Percentiles rank a stretch among this genome's conserved stretches.
Evolutionary conservation across 1,140 invertebrate species (phyloP).

Genomic region (Geopemphigus sp.): DNA sequence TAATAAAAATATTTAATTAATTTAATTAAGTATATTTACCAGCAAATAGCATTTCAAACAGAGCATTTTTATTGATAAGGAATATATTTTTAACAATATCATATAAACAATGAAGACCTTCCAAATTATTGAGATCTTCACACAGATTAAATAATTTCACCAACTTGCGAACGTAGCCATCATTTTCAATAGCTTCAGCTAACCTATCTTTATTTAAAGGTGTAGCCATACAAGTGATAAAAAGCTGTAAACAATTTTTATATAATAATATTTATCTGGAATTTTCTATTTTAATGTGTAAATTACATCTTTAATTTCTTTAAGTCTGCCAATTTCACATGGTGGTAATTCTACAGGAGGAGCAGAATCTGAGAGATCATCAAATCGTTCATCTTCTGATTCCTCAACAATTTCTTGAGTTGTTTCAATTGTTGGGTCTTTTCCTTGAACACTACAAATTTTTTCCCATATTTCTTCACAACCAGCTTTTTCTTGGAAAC

Average conservation of each 20-base stretch:
- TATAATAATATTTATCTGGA: background rate
- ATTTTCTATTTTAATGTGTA: background rate
- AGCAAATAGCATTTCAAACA: slow-evolving; percentile 97
- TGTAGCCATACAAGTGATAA: slow-evolving; percentile 75
- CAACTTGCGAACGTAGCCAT: slow-evolving; percentile 94
- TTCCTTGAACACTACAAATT: slow-evolving; percentile 97
- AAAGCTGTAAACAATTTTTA: slow-evolving; percentile 58
- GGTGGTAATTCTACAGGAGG: slow-evolving; percentile 90
- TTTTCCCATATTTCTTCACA: slow-evolving; percentile 99
- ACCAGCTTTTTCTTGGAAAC: slow-evolving; percentile 99
- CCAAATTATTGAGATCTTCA: slow-evolving; percentile 93
- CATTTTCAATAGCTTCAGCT: slow-evolving; percentile 87
- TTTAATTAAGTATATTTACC: slow-evolving; percentile 53
- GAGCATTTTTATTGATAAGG: slow-evolving; percentile 93
- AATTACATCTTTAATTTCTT: slow-evolving; percentile 85
- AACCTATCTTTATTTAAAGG: slow-evolving; percentile 91
- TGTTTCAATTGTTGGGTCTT: slow-evolving; percentile 96
- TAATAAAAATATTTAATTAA: background rate
- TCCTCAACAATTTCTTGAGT: slow-evolving; percentile 97
- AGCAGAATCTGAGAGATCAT: slow-evolving; percentile 90
- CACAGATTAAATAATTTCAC: slow-evolving; percentile 94
- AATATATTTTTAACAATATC: slow-evolving; percentile 99
- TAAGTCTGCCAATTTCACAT: slow-evolving; percentile 86
- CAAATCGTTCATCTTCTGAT: slow-evolving; percentile 95
- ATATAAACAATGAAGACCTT: slow-evolving; percentile 93